phyloP scores from a whole-genome alignment of 2,888 invertebrate species.

The Chelonus formosanus region DNA sequence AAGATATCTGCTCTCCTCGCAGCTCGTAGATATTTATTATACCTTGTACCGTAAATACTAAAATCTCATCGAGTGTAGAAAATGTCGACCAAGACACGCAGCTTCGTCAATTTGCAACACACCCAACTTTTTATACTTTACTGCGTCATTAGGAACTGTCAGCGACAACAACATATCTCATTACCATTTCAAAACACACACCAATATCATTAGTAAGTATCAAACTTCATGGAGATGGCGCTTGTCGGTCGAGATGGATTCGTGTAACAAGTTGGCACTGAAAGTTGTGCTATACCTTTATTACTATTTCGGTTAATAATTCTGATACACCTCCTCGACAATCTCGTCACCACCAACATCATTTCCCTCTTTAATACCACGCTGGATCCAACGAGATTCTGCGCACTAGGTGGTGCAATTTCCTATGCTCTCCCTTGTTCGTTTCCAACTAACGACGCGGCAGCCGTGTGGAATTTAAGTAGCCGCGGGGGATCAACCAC shows the following conservation, averaged over 20 bases:
- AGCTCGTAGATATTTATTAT: conserved; percentile 25
- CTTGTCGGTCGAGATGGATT: too few relatives aligned
- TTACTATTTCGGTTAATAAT: conserved; percentile 23
- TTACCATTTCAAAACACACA: too few relatives aligned
- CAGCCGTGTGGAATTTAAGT: conserved; percentile 29
- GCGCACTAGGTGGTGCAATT: conserved; percentile 31
- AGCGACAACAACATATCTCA: too few relatives aligned
- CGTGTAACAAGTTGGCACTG: too few relatives aligned
- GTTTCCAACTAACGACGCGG: conserved; percentile 24
- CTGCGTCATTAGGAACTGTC: too few relatives aligned
- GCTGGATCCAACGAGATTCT: conserved; percentile 22
- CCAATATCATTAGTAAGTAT: too few relatives aligned
- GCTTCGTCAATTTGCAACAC: too few relatives aligned
- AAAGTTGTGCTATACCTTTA: too few relatives aligned
- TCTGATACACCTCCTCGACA: conserved; percentile 28
- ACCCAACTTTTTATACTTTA: too few relatives aligned
- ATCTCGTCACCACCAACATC: conserved; percentile 17
- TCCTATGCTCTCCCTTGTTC: conserved; percentile 19
- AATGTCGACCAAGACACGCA: too few relatives aligned
- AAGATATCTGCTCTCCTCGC: conserved; percentile 31
- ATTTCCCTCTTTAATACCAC: conserved; percentile 12
- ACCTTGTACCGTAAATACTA: conserved; percentile 9
- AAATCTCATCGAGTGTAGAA: too few relatives aligned
- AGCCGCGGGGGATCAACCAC: conserved; percentile 35
- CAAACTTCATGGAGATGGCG: too few relatives aligned